phyloP scores from a whole-genome alignment of 92 coral and sea anemone species.

The Siderastrea siderea region DNA sequence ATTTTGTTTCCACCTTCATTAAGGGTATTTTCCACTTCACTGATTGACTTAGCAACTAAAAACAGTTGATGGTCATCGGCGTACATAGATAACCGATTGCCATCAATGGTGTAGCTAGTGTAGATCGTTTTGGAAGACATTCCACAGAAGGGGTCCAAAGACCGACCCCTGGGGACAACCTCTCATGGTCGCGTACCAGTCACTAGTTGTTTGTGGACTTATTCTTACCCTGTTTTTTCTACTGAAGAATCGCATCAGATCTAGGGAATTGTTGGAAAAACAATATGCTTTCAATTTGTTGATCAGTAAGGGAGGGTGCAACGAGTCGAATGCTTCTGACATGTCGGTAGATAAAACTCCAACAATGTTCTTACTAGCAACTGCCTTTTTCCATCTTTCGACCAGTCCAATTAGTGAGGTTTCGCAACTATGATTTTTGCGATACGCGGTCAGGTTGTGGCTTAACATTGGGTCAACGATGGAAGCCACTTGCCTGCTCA shows the following conservation, averaged over 20 bases:
- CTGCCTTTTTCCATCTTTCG: no score
- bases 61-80: conserved; percentile 6
- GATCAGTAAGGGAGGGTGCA: conserved; percentile 38
- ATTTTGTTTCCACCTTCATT: background rate
- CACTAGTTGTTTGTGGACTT: conserved; percentile 15
- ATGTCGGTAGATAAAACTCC: background rate
- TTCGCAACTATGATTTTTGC: background rate
- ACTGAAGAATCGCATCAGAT: conserved; percentile 4
- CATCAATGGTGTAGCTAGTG: background rate
- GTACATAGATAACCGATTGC: background rate
- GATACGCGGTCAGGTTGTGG: background rate
- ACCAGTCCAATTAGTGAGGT: no score
- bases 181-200: conserved; percentile 21
- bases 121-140: conserved; percentile 19
- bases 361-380: background rate
- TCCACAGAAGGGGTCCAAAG: conserved; percentile 4
- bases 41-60: background rate
- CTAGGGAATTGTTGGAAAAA: conserved; percentile 28
- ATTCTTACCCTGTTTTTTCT: conserved; percentile 45
- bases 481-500: background rate
- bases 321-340: no score
- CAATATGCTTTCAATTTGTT: conserved; percentile 51
- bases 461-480: background rate
- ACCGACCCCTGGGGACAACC: conserved; percentile 47
- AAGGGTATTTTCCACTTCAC: background rate